Percentiles rank a stretch among this genome's conserved stretches.
Conservation (phyloP, 1,140 invertebrate genomes). For the Brachionus asplanchnoidis region DNA sequence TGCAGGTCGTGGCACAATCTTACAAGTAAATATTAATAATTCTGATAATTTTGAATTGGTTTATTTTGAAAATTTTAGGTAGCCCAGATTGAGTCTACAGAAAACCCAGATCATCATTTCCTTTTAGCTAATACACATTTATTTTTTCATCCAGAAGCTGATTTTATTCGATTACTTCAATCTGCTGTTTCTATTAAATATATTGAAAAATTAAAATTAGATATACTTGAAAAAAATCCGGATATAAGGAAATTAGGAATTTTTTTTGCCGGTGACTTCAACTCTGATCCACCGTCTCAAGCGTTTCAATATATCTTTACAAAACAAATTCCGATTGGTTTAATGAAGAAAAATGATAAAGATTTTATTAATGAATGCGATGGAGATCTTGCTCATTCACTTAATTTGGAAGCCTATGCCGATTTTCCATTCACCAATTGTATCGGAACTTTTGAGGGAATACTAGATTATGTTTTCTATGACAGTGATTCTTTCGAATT, state of each 20-base stretch:
- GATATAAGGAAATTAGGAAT: background rate
- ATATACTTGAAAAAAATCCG: background rate
- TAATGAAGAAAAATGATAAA: slow-evolving; percentile 19
- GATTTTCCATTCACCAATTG: slow-evolving; percentile 39
- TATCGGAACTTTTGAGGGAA: background rate
- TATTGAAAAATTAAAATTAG: slow-evolving; percentile 4
- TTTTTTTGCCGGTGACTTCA: slow-evolving; percentile 33
- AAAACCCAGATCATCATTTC: background rate
- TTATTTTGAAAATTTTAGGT: background rate
- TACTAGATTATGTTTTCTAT: slow-evolving; percentile 37
- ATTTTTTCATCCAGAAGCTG: slow-evolving; percentile 40
- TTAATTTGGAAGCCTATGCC: slow-evolving; percentile 5
- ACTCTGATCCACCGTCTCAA: slow-evolving; percentile 17
- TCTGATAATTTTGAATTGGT: background rate
- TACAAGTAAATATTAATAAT: background rate
- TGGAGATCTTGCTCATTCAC: background rate
- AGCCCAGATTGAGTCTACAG: background rate
- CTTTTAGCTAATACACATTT: slow-evolving; percentile 39
- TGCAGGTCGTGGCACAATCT: background rate
- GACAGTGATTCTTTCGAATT: slow-evolving; percentile 5
- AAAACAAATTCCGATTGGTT: background rate
- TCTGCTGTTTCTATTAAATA: background rate
- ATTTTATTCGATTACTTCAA: slow-evolving; percentile 38
- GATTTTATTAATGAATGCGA: slow-evolving; percentile 15
- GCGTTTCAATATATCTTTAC: slow-evolving; percentile 19